Conservation (phyloP, 2,797 vertebrate genomes). For the Picus viridis region DNA sequence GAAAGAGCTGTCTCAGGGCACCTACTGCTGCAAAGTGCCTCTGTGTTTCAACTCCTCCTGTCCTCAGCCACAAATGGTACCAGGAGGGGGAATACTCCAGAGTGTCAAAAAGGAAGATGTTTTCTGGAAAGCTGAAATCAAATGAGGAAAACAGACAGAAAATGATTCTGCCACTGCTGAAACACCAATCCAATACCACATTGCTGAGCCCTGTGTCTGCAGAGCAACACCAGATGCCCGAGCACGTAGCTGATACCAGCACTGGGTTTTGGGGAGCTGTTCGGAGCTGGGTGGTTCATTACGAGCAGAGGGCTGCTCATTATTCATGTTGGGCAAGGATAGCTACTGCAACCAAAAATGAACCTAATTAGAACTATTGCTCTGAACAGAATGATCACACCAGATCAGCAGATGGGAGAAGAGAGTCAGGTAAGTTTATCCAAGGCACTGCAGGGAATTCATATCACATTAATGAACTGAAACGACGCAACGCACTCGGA, state of each 20-base stretch:
- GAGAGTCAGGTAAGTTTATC: constrained; percentile 33
- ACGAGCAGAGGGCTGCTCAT: not conserved
- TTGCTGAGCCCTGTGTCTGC: not conserved
- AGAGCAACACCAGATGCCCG: not conserved
- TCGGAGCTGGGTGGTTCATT: not conserved
- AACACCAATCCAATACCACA: not conserved
- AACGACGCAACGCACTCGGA: not conserved
- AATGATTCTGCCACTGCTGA: not conserved
- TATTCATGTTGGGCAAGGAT: not conserved
- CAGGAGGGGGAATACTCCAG: not conserved
- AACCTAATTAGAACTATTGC: constrained; percentile 29
- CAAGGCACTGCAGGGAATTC: constrained; percentile 24
- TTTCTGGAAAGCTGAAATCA: not conserved
- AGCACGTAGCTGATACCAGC: not conserved
- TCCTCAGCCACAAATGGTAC: not conserved
- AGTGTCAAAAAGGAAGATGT: not conserved
- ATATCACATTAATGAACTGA: not conserved
- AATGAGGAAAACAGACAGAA: not conserved
- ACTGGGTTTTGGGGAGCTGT: not conserved
- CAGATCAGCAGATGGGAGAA: constrained; percentile 38
- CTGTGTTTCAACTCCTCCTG: not conserved
- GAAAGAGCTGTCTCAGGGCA: not conserved
- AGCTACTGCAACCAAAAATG: constrained; percentile 42
- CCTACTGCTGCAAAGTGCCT: not conserved
- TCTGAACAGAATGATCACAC: not conserved